A percentile compares a stretch with the other conserved stretches of the same genome.
Conservation (phyloP, 2,797 vertebrate species). For the Sarcophilus harrisii region DNA sequence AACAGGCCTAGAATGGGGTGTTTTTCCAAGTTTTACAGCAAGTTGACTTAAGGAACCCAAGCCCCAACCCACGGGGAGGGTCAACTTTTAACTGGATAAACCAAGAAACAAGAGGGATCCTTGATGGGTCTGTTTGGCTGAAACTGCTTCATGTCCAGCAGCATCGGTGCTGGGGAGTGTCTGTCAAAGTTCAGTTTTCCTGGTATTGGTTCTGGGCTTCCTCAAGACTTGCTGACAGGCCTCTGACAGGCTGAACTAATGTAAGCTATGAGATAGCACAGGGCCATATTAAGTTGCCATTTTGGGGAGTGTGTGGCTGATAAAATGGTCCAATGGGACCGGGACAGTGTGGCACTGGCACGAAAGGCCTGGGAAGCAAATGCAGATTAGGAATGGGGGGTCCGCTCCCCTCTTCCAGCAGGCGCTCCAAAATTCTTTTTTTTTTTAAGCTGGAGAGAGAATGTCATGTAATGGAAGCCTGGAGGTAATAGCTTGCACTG, state of each 20-base stretch:
- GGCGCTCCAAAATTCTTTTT: background rate
- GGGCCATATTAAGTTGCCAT: conserved; percentile 63
- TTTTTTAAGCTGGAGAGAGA: background rate
- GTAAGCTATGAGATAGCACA: conserved; percentile 56
- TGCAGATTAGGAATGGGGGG: background rate
- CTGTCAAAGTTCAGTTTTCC: conserved; percentile 61
- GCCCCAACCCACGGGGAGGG: conserved; percentile 29
- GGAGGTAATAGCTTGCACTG: background rate
- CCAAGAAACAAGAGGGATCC: conserved; percentile 58
- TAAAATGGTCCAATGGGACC: conserved; percentile 54
- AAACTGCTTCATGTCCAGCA: conserved; percentile 43
- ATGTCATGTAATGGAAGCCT: background rate
- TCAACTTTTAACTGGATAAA: conserved; percentile 55
- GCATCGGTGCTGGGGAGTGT: conserved; percentile 37
- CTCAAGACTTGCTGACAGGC: conserved; percentile 73
- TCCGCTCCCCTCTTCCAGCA: background rate
- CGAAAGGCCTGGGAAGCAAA: conserved; percentile 58
- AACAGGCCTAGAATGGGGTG: conserved; percentile 39
- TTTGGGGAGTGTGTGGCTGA: conserved; percentile 55
- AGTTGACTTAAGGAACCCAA: conserved; percentile 47
- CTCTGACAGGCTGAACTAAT: conserved; percentile 67
- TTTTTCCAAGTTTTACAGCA: background rate
- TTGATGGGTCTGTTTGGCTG: conserved; percentile 51
- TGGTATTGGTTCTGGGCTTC: conserved; percentile 66
- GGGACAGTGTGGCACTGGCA: conserved; percentile 32